Evolutionary conservation across 1,140 invertebrate species (phyloP).

Genomic region (Oreohelix idahoensis): DNA sequence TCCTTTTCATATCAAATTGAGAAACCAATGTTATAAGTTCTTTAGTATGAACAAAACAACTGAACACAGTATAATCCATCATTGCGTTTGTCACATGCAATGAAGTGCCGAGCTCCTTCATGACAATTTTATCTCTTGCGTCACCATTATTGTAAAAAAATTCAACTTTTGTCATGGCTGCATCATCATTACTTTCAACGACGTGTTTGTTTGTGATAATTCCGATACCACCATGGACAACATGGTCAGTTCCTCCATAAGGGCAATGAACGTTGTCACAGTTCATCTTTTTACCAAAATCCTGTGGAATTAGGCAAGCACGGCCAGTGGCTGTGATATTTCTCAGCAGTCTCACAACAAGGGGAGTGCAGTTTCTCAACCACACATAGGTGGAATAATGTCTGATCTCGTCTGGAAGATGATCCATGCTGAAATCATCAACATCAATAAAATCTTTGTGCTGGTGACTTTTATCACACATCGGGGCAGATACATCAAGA

Average conservation of each 20-base stretch:
- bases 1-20: background rate
- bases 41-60: constrained; percentile 18
- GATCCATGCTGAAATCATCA: background rate
- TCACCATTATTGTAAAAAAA: constrained; percentile 39
- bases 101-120: background rate
- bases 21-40: background rate
- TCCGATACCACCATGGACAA: constrained; percentile 19
- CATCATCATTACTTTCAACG: background rate
- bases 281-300: background rate
- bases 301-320: background rate
- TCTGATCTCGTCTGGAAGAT: constrained; percentile 2
- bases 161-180: constrained; percentile 18
- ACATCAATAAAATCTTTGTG: constrained; percentile 24
- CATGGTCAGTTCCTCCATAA: background rate
- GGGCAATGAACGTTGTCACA: constrained; percentile 10
- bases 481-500: constrained; percentile 9
- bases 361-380: constrained; percentile 8
- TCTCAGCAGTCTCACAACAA: constrained; percentile 13
- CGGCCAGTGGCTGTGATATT: constrained; percentile 25
- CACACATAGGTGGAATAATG: constrained; percentile 10
- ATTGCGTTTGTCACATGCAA: background rate
- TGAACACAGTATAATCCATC: constrained; percentile 30
- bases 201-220: constrained; percentile 39
- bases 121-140: background rate
- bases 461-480: constrained; percentile 23